These are phyloP conservation scores for Amblyjoppa fuscipennis DNA, from an alignment of 2,888 invertebrate genomes.

Conservation along the genomic window DNA sequence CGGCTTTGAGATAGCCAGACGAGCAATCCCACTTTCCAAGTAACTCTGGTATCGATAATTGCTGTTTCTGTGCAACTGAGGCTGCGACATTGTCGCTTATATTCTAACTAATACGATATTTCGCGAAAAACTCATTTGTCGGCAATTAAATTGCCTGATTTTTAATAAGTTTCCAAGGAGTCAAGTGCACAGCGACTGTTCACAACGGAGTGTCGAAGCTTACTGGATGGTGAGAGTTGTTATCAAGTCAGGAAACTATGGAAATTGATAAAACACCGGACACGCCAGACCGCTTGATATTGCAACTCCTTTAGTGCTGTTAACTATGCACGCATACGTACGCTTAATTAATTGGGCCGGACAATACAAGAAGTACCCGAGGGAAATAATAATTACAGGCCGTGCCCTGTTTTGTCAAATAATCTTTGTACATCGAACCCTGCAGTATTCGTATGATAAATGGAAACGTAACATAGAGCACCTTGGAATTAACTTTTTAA, in stretches of 20 bases:
- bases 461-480: no score
- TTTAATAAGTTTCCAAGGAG: neutral
- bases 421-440: neutral
- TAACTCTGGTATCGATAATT: conserved; percentile 74
- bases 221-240: conserved; percentile 61
- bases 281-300: conserved; percentile 45
- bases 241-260: conserved; percentile 64
- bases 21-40: conserved; percentile 69
- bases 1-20: conserved; percentile 26
- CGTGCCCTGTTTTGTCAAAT: conserved; percentile 7
- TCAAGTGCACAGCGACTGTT: conserved; percentile 30
- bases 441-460: neutral
- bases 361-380: conserved; percentile 1
- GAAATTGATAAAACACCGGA: conserved; percentile 54
- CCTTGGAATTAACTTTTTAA: neutral
- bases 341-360: conserved; percentile 39
- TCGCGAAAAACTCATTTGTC: neutral
- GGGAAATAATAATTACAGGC: conserved; percentile 1
- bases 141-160: neutral
- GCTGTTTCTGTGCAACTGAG: conserved; percentile 19
- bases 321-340: conserved; percentile 7
- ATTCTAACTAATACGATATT: neutral
- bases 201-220: conserved; percentile 17
- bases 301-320: conserved; percentile 25
- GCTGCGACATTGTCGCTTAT: conserved; percentile 17